Percentiles rank a stretch among this genome's conserved stretches.
Conservation (phyloP, 1,140 invertebrate species). For the Acyrthosiphon pisum region DNA sequence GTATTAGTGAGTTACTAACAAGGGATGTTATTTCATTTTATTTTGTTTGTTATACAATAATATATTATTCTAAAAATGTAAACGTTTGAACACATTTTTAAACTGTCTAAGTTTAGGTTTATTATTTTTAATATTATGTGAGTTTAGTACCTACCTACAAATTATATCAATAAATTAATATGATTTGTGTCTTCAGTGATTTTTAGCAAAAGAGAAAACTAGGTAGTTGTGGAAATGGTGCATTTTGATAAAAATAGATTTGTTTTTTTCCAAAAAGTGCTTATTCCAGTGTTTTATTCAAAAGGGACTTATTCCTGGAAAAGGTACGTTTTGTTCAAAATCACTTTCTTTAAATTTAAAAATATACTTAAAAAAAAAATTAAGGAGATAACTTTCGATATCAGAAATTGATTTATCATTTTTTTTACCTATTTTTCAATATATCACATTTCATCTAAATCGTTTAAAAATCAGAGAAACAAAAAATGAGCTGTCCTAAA, state of each 20-base stretch:
- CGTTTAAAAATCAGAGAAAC: conserved; percentile 1
- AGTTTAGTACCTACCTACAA: no score
- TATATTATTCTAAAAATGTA: no score
- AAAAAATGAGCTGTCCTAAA: neutral
- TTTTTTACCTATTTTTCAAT: neutral
- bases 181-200: neutral
- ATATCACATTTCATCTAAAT: neutral
- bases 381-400: neutral
- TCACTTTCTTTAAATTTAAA: neutral
- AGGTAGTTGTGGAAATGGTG: neutral
- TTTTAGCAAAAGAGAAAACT: neutral
- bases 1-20: neutral
- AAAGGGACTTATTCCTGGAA: neutral
- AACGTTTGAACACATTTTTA: no score
- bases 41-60: neutral
- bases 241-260: neutral
- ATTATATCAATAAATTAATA: no score
- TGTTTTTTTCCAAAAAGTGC: neutral
- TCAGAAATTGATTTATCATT: neutral
- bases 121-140: neutral
- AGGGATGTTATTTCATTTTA: neutral
- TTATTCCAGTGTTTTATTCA: neutral
- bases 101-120: neutral
- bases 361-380: neutral
- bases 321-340: neutral